Evolutionary conservation across 2,888 invertebrate species (phyloP).

Genomic region (Hypselothyrea guttata): DNA sequence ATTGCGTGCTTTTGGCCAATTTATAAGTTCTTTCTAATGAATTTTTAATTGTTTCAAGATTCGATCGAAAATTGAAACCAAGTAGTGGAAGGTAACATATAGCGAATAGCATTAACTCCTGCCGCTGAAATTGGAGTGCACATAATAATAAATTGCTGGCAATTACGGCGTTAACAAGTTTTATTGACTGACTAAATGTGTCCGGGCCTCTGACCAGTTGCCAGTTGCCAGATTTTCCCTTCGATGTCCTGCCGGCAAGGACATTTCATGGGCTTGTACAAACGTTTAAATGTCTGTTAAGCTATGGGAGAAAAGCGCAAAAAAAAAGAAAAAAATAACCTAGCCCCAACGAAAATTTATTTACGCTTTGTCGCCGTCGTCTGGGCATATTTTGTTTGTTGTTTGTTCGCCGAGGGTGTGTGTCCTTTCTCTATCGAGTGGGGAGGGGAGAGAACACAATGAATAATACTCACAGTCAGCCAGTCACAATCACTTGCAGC

Average conservation of each 20-base stretch:
- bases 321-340: too few species aligned
- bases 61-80: slow-evolving; percentile 56
- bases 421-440: slow-evolving; percentile 28
- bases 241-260: slow-evolving; percentile 51
- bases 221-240: slow-evolving; percentile 24
- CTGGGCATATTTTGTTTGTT: slow-evolving; percentile 57
- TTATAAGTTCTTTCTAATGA: slow-evolving; percentile 61
- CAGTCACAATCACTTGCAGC: slow-evolving; percentile 63
- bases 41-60: slow-evolving; percentile 71
- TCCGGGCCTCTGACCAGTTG: slow-evolving; percentile 37
- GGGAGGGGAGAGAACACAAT: slow-evolving; percentile 56
- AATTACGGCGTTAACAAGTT: slow-evolving; percentile 83
- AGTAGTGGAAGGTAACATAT: slow-evolving; percentile 5
- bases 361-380: slow-evolving; percentile 74
- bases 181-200: slow-evolving; percentile 82
- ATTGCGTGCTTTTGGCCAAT: slow-evolving; percentile 56
- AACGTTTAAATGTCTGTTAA: slow-evolving; percentile 72
- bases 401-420: slow-evolving; percentile 34
- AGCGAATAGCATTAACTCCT: slow-evolving; percentile 2
- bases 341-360: slow-evolving; percentile 56
- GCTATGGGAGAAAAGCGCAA: slow-evolving; percentile 4
- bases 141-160: slow-evolving; percentile 82
- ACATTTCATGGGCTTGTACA: slow-evolving; percentile 72
- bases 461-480: slow-evolving; percentile 67
- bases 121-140: slow-evolving; percentile 31